A percentile compares a stretch with the other conserved stretches of the same genome.
Evolutionary conservation across 92 coral and sea anemone species (phyloP).

Genomic region (Porites rus): DNA sequence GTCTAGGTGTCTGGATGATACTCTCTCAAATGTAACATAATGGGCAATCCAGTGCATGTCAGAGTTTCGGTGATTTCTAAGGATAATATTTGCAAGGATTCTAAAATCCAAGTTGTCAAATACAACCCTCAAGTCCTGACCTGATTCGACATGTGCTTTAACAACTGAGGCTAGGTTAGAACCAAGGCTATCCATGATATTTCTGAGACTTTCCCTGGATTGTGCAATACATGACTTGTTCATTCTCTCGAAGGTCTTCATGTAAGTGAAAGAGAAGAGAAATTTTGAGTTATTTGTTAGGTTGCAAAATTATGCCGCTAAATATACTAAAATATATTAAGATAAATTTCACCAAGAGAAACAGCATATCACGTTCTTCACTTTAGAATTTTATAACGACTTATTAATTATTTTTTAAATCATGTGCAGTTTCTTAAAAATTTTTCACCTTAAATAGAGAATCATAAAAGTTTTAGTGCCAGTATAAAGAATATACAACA

Average conservation of each 20-base stretch:
- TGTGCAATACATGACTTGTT: slow-evolving; percentile 57
- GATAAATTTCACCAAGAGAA: too few species aligned
- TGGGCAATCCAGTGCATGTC: slow-evolving; percentile 57
- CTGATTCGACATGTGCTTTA: slow-evolving; percentile 21
- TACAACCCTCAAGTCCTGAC: slow-evolving; percentile 32
- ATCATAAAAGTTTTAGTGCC: too few species aligned
- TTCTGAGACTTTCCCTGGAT: slow-evolving; percentile 46
- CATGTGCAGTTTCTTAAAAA: background rate
- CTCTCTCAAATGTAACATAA: slow-evolving; percentile 20
- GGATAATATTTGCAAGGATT: slow-evolving; percentile 34
- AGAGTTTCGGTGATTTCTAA: slow-evolving; percentile 36
- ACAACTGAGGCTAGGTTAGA: slow-evolving; percentile 40
- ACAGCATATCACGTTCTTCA: too few species aligned
- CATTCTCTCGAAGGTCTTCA: slow-evolving; percentile 59
- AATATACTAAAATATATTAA: too few species aligned
- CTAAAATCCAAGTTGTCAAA: slow-evolving; percentile 53
- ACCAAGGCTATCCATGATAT: slow-evolving; percentile 70
- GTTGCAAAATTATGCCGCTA: background rate
- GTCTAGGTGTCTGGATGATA: slow-evolving; percentile 43
- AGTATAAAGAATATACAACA: too few species aligned
- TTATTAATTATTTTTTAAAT: background rate
- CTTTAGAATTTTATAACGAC: too few species aligned
- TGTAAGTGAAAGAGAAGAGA: too few species aligned
- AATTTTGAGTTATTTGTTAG: too few species aligned
- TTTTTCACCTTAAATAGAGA: background rate